Percentiles rank a stretch among this genome's conserved stretches.
Evolutionary conservation across 2,797 vertebrate genomes (phyloP).

Genomic region (Notolabrus celidotus): DNA sequence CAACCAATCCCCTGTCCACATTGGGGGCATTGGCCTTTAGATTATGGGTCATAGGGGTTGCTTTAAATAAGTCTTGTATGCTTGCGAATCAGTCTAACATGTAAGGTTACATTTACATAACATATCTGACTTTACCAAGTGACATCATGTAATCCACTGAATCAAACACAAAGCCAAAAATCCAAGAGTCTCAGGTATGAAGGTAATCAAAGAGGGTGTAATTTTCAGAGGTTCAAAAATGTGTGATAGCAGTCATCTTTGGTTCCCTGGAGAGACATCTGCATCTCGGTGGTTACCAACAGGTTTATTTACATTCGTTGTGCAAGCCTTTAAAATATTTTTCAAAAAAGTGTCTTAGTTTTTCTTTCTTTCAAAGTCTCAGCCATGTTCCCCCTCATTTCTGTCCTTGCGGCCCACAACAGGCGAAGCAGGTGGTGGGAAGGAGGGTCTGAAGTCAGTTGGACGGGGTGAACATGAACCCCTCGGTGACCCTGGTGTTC

Average conservation of each 20-base stretch:
- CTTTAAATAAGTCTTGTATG: not conserved
- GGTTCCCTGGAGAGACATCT: not conserved
- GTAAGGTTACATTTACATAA: too few species aligned
- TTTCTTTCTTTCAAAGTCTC: not conserved
- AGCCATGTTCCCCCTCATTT: not conserved
- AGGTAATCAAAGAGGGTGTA: too few species aligned
- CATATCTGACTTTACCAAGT: not conserved
- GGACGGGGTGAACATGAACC: not conserved
- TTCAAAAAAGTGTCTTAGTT: not conserved
- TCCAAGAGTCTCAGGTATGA: not conserved
- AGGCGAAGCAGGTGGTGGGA: not conserved
- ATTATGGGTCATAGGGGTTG: not conserved
- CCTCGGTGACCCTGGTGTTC: slow-evolving; percentile 4
- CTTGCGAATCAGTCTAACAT: too few species aligned
- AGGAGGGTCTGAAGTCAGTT: not conserved
- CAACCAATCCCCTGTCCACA: not conserved
- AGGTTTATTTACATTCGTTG: not conserved
- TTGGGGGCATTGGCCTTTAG: not conserved
- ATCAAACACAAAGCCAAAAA: not conserved
- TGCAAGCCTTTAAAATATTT: not conserved
- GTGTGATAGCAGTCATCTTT: not conserved
- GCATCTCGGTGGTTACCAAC: too few species aligned
- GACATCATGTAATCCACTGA: not conserved
- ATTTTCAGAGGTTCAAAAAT: too few species aligned
- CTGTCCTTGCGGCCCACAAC: not conserved